Percentiles rank a stretch among this genome's conserved stretches.
phyloP scores from a whole-genome alignment of 37 sponge, comb jelly and placozoan genomes.

The Amphimedon queenslandica region DNA sequence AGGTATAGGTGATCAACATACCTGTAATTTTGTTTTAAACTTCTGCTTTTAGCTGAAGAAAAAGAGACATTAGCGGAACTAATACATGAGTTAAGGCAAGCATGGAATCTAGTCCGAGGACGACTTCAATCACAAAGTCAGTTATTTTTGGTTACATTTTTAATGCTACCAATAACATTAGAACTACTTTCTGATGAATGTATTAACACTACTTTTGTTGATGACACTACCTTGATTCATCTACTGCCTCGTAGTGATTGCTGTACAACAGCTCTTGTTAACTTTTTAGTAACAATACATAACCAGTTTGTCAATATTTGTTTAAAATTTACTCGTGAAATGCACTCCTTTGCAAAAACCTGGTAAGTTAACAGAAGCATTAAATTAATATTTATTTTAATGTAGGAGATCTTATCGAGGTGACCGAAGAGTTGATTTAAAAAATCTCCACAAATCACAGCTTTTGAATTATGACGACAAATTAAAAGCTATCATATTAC shows the following conservation, averaged over 20 bases:
- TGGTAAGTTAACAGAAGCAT: background rate
- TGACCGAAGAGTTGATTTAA: slow-evolving; percentile 3
- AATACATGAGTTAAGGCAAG: background rate
- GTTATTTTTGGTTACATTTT: too few species aligned
- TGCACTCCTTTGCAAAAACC: background rate
- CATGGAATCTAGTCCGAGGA: slow-evolving; percentile 1
- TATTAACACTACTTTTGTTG: background rate
- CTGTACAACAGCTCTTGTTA: background rate
- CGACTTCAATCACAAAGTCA: background rate
- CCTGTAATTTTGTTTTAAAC: too few species aligned
- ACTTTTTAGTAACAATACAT: background rate
- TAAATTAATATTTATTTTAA: background rate
- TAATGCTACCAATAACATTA: too few species aligned
- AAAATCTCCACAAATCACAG: slow-evolving; percentile 17
- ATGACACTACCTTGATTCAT: background rate
- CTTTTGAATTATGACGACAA: slow-evolving; percentile 29
- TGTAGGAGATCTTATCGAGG: background rate
- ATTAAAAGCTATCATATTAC: slow-evolving; percentile 23
- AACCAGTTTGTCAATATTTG: background rate
- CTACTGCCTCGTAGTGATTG: background rate
- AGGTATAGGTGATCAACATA: background rate
- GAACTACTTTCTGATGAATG: background rate
- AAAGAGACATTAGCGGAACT: background rate
- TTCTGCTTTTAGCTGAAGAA: background rate
- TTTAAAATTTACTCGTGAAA: background rate